These are phyloP conservation scores for Epiblema foenella DNA, from an alignment of 2,888 invertebrate genomes.

Conservation along the genomic window DNA sequence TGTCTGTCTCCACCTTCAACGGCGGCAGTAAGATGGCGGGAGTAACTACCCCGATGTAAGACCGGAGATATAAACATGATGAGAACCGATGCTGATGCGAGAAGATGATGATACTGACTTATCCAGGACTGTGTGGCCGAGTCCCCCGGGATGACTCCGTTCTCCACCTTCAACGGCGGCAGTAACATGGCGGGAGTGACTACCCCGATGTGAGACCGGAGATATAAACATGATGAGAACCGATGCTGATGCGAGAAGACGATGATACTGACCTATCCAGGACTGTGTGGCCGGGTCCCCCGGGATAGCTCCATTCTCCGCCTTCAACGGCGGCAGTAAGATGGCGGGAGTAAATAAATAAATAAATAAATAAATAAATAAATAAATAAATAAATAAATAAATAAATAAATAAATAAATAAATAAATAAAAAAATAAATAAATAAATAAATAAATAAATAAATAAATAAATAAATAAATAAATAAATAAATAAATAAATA, in stretches of 20 bases:
- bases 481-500: too few species aligned
- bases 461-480: too few species aligned
- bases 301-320: constrained; percentile 69
- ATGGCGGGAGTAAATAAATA: too few species aligned
- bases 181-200: constrained; percentile 86
- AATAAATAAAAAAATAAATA: too few species aligned
- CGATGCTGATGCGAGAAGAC: too few species aligned
- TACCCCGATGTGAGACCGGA: too few species aligned
- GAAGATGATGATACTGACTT: constrained; percentile 68
- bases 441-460: too few species aligned
- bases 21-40: constrained; percentile 87
- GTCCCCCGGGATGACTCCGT: constrained; percentile 73
- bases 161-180: constrained; percentile 81
- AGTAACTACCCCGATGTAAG: constrained; percentile 87
- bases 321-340: constrained; percentile 85
- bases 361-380: too few species aligned
- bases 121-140: constrained; percentile 86
- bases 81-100: constrained; percentile 81
- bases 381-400: too few species aligned
- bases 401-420: too few species aligned
- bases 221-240: too few species aligned
- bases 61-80: constrained; percentile 82
- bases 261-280: constrained; percentile 83
- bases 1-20: constrained; percentile 70
- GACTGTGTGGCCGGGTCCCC: constrained; percentile 80